A percentile compares a stretch with the other conserved stretches of the same genome.
Evolutionary conservation across 2,113 vertebrate species (phyloP).

Genomic region (Telmatochromis bifrenatus): DNA sequence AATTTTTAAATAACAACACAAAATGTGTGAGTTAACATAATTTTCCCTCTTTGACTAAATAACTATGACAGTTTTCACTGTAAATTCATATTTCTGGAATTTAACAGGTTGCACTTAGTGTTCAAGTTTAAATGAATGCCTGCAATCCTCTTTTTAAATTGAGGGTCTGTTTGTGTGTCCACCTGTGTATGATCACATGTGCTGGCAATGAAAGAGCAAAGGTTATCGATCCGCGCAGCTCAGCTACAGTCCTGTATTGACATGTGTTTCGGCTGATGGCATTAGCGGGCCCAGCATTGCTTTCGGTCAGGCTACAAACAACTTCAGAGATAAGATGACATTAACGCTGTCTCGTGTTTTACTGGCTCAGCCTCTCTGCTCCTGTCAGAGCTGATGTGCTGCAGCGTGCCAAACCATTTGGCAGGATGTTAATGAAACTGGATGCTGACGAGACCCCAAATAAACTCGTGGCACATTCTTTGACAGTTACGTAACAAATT

Average conservation of each 20-base stretch:
- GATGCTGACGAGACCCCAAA: neutral
- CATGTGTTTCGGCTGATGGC: conserved; percentile 63
- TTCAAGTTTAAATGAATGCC: neutral
- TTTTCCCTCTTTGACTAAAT: neutral
- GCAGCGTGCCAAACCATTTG: conserved; percentile 22
- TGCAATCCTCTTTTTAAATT: neutral
- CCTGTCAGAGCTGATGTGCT: neutral
- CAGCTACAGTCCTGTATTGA: conserved; percentile 42
- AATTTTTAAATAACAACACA: neutral
- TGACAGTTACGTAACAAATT: neutral
- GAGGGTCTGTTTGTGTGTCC: neutral
- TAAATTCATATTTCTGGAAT: neutral
- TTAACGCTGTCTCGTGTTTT: conserved; percentile 37
- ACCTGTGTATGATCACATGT: neutral
- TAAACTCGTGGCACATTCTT: neutral
- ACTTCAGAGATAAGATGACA: conserved; percentile 37
- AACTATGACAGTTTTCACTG: neutral
- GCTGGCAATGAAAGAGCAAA: neutral
- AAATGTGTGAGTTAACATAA: neutral
- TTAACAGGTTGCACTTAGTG: neutral
- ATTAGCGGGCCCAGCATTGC: conserved; percentile 49
- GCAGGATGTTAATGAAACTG: neutral
- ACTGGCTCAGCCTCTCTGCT: neutral
- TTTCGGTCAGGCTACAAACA: conserved; percentile 41
- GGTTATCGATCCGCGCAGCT: neutral